Base-by-base conservation (phyloP, 2,888 invertebrate species). In the Rambutsinella grinnellia region DNA sequence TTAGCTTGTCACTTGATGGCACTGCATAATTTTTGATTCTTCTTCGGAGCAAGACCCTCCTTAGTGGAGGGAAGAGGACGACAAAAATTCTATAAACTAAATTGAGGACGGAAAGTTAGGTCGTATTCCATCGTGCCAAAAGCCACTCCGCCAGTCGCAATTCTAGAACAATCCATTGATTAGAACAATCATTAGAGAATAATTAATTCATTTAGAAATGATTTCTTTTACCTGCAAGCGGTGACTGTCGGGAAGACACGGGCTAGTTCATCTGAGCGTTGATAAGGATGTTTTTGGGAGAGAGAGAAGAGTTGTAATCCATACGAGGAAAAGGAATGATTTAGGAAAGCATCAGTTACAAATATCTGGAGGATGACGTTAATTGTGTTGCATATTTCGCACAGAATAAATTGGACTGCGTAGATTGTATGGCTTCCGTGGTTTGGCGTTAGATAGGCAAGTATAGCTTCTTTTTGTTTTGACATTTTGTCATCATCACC, bases 121-220 rank as follows among this genome's bases (percentile, higher is more conserved):
- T 79, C 79, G 46, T 79, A 78, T 54, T 79, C 79, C 28, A 78
- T 70, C 2, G 74, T 71, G 8, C 76, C 76, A 60, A 79, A 78
- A 10, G 79, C 79, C 2, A 69, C 69, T 13, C 80, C 69, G 13
- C 76, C 68, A 10, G 77, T 78, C 1, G 78, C 76, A 46, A 81
- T 78, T 10, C 78, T n/a, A n/a, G n/a, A n/a, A n/a, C n/a, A n/a
- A n/a, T n/a, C n/a, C n/a, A n/a, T n/a, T n/a, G n/a, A n/a, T n/a
- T n/a, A n/a, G n/a, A n/a, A n/a, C n/a, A n/a, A n/a, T n/a, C n/a
- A n/a, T n/a, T n/a, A n/a, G n/a, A n/a, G n/a, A n/a, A n/a, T n/a
- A n/a, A n/a, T n/a, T n/a, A n/a, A n/a, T n/a, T n/a, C n/a, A n/a
- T n/a, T n/a, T n/a, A n/a, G n/a, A n/a, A n/a, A n/a, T n/a, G n/a